Conservation (phyloP, 2,797 vertebrate species). For the Coilia nasus region DNA sequence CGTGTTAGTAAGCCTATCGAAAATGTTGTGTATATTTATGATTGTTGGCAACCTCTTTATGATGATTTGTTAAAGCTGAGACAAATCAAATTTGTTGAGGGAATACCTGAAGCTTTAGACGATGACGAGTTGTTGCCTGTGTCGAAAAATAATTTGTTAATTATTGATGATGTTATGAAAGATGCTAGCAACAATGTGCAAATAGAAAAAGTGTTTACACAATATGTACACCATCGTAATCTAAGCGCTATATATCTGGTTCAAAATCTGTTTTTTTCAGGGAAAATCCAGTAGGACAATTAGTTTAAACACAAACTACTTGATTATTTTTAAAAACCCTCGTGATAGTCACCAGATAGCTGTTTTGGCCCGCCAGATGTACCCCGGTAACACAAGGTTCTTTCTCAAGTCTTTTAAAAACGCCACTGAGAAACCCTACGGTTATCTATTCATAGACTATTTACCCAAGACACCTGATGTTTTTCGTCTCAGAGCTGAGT, state of each 20-base stretch:
- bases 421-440: constrained; percentile 11
- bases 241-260: no score
- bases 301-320: no score
- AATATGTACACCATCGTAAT: no score
- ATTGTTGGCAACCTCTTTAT: constrained; percentile 19
- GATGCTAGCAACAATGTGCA: neutral
- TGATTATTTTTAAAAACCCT: no score
- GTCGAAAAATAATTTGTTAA: neutral
- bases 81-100: no score
- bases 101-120: no score
- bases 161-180: neutral
- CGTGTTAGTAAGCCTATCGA: neutral
- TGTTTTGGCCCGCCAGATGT: neutral
- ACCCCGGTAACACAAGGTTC: constrained; percentile 2
- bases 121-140: no score
- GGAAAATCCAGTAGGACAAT: no score
- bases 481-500: constrained; percentile 34
- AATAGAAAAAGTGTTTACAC: neutral
- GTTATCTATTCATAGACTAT: constrained; percentile 29
- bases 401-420: constrained; percentile 22
- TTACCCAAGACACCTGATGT: neutral
- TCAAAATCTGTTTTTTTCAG: no score
- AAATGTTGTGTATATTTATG: constrained; percentile 12
- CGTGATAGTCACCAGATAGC: no score
- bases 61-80: constrained; percentile 32